Evolutionary conservation across 2,888 invertebrate species (phyloP).

Genomic region (Fabriciana adippe): DNA sequence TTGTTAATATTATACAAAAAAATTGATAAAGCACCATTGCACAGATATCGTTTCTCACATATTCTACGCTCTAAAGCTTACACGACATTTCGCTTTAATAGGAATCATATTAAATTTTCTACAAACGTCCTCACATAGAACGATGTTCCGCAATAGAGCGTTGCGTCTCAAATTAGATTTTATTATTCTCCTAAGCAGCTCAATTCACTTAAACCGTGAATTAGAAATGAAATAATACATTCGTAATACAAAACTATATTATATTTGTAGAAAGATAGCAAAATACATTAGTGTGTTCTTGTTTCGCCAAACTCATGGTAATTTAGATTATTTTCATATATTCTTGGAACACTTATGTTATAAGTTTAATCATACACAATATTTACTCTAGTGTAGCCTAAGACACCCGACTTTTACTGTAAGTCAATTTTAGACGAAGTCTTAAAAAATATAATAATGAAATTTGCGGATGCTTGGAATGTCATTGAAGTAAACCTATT

Average conservation of each 20-base stretch:
- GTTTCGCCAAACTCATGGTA: constrained; percentile 3
- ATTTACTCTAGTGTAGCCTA: no score
- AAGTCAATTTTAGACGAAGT: no score
- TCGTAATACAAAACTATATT: constrained; percentile 6
- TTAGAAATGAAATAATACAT: constrained; percentile 19
- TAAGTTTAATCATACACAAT: no score
- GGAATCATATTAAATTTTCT: constrained; percentile 18
- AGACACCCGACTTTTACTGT: no score
- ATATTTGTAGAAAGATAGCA: constrained; percentile 7
- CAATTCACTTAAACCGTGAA: constrained; percentile 21
- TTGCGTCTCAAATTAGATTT: constrained; percentile 27
- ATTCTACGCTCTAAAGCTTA: not conserved
- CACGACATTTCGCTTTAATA: constrained; percentile 2
- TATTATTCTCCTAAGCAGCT: constrained; percentile 24
- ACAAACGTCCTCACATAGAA: constrained; percentile 11
- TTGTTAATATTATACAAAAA: no score
- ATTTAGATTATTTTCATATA: constrained; percentile 7
- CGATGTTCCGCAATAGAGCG: constrained; percentile 11
- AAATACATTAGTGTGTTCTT: constrained; percentile 1
- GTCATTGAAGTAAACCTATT: no score
- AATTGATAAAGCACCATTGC: not conserved
- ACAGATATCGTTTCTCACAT: not conserved
- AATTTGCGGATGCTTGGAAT: no score
- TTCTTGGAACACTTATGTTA: constrained; percentile 1
- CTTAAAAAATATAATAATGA: no score